A percentile compares a stretch with the other conserved stretches of the same genome.
phyloP scores from a whole-genome alignment of 2,113 vertebrate species.

The Todiramphus saurophagus region DNA sequence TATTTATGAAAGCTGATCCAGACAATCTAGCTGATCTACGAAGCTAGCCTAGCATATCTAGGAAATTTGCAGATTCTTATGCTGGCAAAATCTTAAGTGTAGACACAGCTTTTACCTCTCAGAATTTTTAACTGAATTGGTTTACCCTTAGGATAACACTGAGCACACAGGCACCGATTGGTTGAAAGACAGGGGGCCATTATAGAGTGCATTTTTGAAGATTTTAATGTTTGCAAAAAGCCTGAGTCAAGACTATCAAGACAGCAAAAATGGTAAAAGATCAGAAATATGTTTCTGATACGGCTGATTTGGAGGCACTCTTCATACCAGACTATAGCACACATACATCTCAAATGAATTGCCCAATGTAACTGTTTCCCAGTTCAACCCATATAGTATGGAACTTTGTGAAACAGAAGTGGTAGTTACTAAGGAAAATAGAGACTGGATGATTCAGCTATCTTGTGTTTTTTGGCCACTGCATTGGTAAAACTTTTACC shows the following conservation, averaged over 20 bases:
- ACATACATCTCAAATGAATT: fast-evolving
- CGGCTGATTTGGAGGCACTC: not conserved
- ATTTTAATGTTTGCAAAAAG: not conserved
- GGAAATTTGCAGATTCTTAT: not conserved
- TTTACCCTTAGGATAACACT: not conserved
- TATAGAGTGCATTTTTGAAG: not conserved
- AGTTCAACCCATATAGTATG: not conserved
- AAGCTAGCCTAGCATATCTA: not conserved
- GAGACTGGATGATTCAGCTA: not conserved
- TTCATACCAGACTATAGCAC: not conserved
- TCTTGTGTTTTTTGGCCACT: not conserved
- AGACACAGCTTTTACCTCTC: not conserved
- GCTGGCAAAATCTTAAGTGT: not conserved
- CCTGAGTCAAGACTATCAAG: not conserved
- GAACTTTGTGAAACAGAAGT: not conserved
- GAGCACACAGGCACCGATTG: not conserved
- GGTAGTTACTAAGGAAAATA: not conserved
- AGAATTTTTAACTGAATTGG: not conserved
- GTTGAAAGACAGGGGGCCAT: not conserved
- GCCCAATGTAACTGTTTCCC: not conserved
- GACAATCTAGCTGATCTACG: not conserved
- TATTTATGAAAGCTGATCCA: not conserved
- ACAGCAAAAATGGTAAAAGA: not conserved
- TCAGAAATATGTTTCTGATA: not conserved
- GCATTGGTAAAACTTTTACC: not conserved